Percentiles rank a stretch among this genome's conserved stretches.
Conservation (phyloP, 2,797 vertebrate genomes). For the Melanotaenia trifasciata region DNA sequence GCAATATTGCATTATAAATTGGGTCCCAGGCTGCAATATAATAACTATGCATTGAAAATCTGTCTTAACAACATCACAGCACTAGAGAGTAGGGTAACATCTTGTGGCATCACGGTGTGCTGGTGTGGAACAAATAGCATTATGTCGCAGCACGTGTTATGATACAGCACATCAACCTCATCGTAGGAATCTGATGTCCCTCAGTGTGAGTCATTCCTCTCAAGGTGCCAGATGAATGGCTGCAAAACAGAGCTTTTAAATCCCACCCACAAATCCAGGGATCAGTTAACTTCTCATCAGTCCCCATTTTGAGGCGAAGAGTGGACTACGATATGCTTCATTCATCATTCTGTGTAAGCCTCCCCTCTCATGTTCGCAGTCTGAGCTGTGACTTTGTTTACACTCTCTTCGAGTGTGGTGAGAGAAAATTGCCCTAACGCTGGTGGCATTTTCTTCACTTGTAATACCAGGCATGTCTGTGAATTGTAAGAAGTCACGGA, state of each 20-base stretch:
- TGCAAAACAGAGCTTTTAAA: slow-evolving; percentile 66
- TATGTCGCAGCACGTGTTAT: slow-evolving; percentile 71
- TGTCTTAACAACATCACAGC: slow-evolving; percentile 59
- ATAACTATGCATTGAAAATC: slow-evolving; percentile 78
- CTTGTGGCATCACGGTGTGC: slow-evolving; percentile 65
- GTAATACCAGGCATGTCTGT: slow-evolving; percentile 61
- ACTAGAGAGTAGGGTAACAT: slow-evolving; percentile 66
- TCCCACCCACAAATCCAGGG: slow-evolving; percentile 73
- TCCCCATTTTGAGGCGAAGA: slow-evolving; percentile 31
- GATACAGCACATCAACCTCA: slow-evolving; percentile 78
- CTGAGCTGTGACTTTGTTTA: slow-evolving; percentile 65
- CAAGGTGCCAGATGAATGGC: slow-evolving; percentile 49
- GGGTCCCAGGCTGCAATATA: slow-evolving; percentile 64
- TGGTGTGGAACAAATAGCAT: slow-evolving; percentile 79
- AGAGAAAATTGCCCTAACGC: slow-evolving; percentile 65
- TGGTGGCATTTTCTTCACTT: slow-evolving; percentile 65
- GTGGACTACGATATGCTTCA: slow-evolving; percentile 44
- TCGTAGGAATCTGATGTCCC: slow-evolving; percentile 71
- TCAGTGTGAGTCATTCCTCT: slow-evolving; percentile 55
- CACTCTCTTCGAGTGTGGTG: slow-evolving; percentile 48
- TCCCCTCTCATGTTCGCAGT: slow-evolving; percentile 40
- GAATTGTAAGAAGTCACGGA: slow-evolving; percentile 62
- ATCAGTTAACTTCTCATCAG: slow-evolving; percentile 74
- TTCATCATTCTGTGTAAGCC: slow-evolving; percentile 61
- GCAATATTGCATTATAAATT: slow-evolving; percentile 68